Conservation (phyloP, 2,797 vertebrate genomes). For the Nannoperca australis region DNA sequence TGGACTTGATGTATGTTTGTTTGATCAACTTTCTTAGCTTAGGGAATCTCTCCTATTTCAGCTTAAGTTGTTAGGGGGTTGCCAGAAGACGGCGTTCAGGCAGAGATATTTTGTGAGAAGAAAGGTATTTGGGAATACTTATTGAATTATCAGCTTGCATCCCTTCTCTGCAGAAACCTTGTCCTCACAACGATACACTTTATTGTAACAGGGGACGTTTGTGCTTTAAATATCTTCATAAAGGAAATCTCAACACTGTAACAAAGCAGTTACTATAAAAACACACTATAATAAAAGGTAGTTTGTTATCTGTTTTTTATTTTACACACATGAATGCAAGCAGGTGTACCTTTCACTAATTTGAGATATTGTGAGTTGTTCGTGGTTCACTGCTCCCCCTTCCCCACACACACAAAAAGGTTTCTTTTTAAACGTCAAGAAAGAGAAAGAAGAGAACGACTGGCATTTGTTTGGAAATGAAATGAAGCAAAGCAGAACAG, state of each 20-base stretch:
- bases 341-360: slow-evolving; percentile 64
- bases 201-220: no score
- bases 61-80: background rate
- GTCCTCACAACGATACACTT: background rate
- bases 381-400: slow-evolving; percentile 45
- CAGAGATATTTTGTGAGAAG: background rate
- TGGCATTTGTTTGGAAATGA: slow-evolving; percentile 74
- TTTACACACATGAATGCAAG: slow-evolving; percentile 30
- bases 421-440: slow-evolving; percentile 53
- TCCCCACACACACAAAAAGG: slow-evolving; percentile 11
- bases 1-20: background rate
- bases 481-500: slow-evolving; percentile 70
- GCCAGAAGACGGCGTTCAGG: background rate
- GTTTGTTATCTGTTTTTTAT: background rate
- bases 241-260: background rate
- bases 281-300: background rate
- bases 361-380: slow-evolving; percentile 63
- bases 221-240: background rate
- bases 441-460: slow-evolving; percentile 35
- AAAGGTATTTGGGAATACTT: background rate
- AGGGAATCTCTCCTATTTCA: background rate
- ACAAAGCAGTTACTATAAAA: background rate
- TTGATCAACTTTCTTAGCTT: background rate
- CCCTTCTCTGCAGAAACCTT: no score
- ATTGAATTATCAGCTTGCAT: background rate